Percentiles rank a stretch among this genome's conserved stretches.
phyloP scores from a whole-genome alignment of 2,797 vertebrate genomes.

The Xyrichtys novacula region DNA sequence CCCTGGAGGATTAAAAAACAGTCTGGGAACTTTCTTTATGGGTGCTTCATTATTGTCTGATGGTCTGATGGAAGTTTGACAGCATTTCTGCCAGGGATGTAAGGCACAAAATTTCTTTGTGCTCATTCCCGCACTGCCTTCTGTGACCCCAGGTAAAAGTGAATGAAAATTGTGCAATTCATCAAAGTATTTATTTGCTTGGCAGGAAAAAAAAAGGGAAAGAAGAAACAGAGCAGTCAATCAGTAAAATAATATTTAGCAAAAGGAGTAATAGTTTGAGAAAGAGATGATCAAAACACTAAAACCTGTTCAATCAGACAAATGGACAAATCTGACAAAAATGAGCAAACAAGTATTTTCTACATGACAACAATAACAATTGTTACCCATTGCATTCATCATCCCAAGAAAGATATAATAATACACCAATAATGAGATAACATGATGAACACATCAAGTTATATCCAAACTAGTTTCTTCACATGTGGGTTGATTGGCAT shows the following conservation, averaged over 20 bases:
- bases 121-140: slow-evolving; percentile 22
- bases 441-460: background rate
- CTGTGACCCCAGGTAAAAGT: slow-evolving; percentile 16
- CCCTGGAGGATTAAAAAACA: slow-evolving; percentile 61
- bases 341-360: background rate
- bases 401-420: background rate
- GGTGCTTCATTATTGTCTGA: slow-evolving; percentile 42
- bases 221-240: no score
- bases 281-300: background rate
- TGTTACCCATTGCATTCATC: no score
- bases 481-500: background rate
- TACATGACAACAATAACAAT: no score
- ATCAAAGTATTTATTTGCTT: slow-evolving; percentile 16
- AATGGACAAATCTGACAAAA: background rate
- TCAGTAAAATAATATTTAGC: no score
- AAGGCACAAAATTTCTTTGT: slow-evolving; percentile 21
- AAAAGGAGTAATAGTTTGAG: background rate
- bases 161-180: slow-evolving; percentile 33
- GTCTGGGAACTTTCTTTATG: slow-evolving; percentile 61
- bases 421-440: background rate
- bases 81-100: slow-evolving; percentile 10
- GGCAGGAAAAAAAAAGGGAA: background rate
- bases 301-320: background rate
- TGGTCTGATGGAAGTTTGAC: slow-evolving; percentile 31
- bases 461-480: background rate